phyloP scores from a whole-genome alignment of 2,797 vertebrate genomes.

The Sebastes cheni region DNA sequence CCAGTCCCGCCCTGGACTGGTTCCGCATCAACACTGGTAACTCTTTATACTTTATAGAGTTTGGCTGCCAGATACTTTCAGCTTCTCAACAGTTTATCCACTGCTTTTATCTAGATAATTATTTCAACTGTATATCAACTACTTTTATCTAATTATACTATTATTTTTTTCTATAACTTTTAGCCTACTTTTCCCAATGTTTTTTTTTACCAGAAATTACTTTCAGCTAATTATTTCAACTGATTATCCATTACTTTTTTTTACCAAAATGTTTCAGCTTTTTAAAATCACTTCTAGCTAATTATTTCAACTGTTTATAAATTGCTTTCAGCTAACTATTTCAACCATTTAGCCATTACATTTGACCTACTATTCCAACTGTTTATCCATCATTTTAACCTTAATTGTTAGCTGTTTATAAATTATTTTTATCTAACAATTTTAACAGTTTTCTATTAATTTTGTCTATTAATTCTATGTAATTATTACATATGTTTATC shows the following conservation, averaged over 20 bases:
- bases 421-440: not conserved
- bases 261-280: not conserved
- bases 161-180: not conserved
- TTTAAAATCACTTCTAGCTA: not conserved
- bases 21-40: constrained; percentile 71
- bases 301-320: not conserved
- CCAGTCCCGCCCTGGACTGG: constrained; percentile 59
- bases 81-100: not conserved
- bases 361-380: not conserved
- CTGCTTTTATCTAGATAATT: not conserved
- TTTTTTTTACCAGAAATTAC: not conserved
- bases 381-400: not conserved
- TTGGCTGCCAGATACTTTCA: not conserved
- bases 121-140: not conserved
- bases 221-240: not conserved
- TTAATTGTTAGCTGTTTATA: not conserved
- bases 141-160: not conserved
- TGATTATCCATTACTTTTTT: not conserved
- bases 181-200: not conserved
- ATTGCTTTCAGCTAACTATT: not conserved
- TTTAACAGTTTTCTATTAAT: not conserved
- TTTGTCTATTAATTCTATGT: not conserved
- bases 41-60: not conserved
- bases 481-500: not conserved
- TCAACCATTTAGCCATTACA: not conserved